phyloP scores from a whole-genome alignment of 2,888 invertebrate species.

The Beris chalybata region DNA sequence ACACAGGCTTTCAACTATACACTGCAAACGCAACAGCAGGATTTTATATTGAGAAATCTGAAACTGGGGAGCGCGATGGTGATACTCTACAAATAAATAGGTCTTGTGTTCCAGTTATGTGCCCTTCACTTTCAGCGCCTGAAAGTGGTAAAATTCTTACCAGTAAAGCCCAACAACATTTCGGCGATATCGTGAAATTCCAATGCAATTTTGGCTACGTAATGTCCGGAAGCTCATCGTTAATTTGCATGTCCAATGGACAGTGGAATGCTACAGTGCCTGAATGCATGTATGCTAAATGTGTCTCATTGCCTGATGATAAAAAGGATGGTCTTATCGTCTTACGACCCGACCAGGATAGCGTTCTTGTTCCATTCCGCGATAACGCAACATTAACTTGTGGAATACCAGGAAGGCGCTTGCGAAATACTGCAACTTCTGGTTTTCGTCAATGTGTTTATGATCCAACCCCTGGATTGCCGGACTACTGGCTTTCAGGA shows the following conservation, averaged over 20 bases:
- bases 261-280: slow-evolving; percentile 93
- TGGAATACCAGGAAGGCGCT: slow-evolving; percentile 72
- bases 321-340: slow-evolving; percentile 83
- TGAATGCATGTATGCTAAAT: slow-evolving; percentile 89
- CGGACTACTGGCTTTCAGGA: slow-evolving; percentile 90
- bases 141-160: slow-evolving; percentile 84
- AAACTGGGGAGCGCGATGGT: slow-evolving; percentile 85
- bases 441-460: slow-evolving; percentile 93
- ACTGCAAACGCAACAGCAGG: slow-evolving; percentile 87
- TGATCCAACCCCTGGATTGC: slow-evolving; percentile 87
- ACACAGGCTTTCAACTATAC: slow-evolving; percentile 89
- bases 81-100: slow-evolving; percentile 90
- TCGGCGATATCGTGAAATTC: slow-evolving; percentile 86
- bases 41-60: slow-evolving; percentile 74
- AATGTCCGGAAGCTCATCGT: slow-evolving; percentile 82
- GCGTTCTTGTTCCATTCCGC: slow-evolving; percentile 83
- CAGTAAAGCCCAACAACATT: slow-evolving; percentile 81
- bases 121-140: slow-evolving; percentile 73
- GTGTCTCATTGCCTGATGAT: slow-evolving; percentile 86
- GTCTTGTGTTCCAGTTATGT: slow-evolving; percentile 93
- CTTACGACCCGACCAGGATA: slow-evolving; percentile 76
- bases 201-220: slow-evolving; percentile 94
- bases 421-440: slow-evolving; percentile 80
- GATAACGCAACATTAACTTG: slow-evolving; percentile 89
- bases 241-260: slow-evolving; percentile 87